These are phyloP conservation scores for Apaloderma vittatum DNA, from an alignment of 2,113 vertebrate genomes.

Conservation along the genomic window DNA sequence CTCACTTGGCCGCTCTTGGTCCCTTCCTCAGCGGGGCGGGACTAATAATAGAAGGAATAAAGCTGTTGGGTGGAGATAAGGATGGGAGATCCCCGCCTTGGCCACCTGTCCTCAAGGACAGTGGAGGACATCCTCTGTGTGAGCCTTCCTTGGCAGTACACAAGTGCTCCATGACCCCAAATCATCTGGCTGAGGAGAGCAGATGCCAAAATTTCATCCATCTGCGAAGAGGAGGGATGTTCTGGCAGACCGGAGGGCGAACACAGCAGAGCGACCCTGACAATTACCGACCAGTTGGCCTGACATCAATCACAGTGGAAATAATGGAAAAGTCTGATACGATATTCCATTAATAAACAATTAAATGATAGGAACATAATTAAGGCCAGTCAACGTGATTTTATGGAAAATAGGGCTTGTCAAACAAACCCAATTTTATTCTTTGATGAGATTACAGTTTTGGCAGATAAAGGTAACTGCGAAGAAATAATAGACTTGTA, in stretches of 20 bases:
- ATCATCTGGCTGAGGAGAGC: background rate
- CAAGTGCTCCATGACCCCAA: background rate
- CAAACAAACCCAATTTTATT: slow-evolving; percentile 61
- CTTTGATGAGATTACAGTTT: slow-evolving; percentile 56
- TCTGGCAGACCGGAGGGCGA: background rate
- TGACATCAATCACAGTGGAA: background rate
- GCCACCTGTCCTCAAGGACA: background rate
- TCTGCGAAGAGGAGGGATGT: background rate
- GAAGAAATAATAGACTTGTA: slow-evolving; percentile 28
- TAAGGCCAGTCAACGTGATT: slow-evolving; percentile 29
- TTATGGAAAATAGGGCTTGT: slow-evolving; percentile 55
- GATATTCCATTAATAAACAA: slow-evolving; percentile 61
- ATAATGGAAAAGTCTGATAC: slow-evolving; percentile 50
- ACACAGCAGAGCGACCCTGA: rapidly evolving
- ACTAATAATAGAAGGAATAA: background rate
- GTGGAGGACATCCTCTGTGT: rapidly evolving
- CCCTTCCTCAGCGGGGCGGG: background rate
- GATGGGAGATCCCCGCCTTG: background rate
- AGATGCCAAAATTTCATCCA: background rate
- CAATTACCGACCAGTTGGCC: background rate
- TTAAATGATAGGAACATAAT: slow-evolving; percentile 38
- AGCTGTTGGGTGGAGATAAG: background rate
- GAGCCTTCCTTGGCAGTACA: background rate
- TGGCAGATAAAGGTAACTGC: slow-evolving; percentile 51
- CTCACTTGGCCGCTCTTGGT: rapidly evolving